A percentile compares a stretch with the other conserved stretches of the same genome.
Conservation (phyloP, 2,888 invertebrate species). For the Drosophila lacicola region DNA sequence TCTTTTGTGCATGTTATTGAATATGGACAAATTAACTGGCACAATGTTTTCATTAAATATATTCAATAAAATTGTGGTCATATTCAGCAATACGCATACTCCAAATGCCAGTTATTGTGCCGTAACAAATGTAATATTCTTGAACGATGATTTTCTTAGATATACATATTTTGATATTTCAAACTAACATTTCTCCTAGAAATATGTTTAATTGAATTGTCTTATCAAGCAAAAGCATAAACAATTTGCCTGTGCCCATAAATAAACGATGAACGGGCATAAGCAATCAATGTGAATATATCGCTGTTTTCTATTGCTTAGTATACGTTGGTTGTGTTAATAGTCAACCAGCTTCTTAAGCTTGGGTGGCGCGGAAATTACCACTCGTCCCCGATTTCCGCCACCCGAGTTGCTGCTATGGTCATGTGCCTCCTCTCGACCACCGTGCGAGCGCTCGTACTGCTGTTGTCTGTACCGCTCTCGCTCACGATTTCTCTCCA, state of each 20-base stretch:
- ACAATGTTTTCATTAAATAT: not conserved
- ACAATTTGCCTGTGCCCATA: slow-evolving; percentile 41
- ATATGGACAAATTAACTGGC: not conserved
- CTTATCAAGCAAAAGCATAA: slow-evolving; percentile 16
- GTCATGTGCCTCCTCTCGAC: slow-evolving; percentile 50
- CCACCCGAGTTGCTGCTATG: slow-evolving; percentile 45
- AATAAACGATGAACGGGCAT: slow-evolving; percentile 46
- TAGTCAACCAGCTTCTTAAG: slow-evolving; percentile 84
- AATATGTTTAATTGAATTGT: slow-evolving; percentile 22
- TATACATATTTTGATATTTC: not conserved
- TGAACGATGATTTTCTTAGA: not conserved
- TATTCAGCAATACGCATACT: not conserved
- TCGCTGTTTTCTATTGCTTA: slow-evolving; percentile 6
- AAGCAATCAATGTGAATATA: slow-evolving; percentile 10
- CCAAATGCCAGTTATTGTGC: not conserved
- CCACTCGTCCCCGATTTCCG: slow-evolving; percentile 81
- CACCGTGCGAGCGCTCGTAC: slow-evolving; percentile 45
- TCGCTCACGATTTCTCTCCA: slow-evolving; percentile 60
- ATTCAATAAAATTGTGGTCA: not conserved
- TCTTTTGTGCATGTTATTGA: too few species aligned
- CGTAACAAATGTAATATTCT: not conserved
- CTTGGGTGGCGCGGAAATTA: slow-evolving; percentile 84
- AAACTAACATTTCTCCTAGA: not conserved
- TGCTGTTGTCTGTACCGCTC: slow-evolving; percentile 74
- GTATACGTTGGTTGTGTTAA: slow-evolving; percentile 38